These are phyloP conservation scores for Nyctereutes procyonoides DNA, from an alignment of 2,113 vertebrate species.

Conservation along the genomic window DNA sequence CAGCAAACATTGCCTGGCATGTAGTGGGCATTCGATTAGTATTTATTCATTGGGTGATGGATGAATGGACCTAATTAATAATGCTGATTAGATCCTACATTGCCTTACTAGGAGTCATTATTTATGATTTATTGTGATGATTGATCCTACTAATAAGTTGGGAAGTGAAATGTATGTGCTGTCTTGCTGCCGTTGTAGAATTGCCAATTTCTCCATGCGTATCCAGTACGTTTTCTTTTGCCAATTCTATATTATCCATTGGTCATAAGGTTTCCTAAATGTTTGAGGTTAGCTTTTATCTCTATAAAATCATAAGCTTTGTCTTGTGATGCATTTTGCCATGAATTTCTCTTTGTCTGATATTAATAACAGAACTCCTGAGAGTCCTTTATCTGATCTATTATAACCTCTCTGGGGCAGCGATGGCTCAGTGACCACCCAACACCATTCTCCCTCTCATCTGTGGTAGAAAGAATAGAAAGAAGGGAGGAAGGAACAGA, in stretches of 20 bases:
- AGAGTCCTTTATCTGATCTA: neutral
- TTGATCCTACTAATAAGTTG: neutral
- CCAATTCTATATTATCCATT: neutral
- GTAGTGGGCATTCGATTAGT: neutral
- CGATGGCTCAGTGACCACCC: neutral
- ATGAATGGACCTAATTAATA: too few relatives aligned
- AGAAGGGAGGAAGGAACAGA: too few relatives aligned
- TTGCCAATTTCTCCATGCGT: neutral
- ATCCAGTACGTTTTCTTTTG: too few relatives aligned
- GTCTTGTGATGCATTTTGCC: fast-evolving
- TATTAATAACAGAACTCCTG: neutral
- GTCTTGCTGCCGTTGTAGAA: fast-evolving
- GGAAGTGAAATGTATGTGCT: neutral
- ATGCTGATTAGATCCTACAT: neutral
- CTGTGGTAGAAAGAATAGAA: neutral
- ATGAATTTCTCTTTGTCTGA: neutral
- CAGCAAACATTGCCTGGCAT: fast-evolving
- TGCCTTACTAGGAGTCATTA: neutral
- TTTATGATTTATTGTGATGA: neutral
- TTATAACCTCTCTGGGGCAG: neutral
- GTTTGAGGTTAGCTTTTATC: neutral
- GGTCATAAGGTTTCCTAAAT: neutral
- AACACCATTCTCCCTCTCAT: neutral
- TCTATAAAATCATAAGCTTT: neutral
- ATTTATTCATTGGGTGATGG: neutral